Percentiles rank a stretch among this genome's conserved stretches.
phyloP scores from a whole-genome alignment of 2,888 invertebrate genomes.

The Beris chalybata region DNA sequence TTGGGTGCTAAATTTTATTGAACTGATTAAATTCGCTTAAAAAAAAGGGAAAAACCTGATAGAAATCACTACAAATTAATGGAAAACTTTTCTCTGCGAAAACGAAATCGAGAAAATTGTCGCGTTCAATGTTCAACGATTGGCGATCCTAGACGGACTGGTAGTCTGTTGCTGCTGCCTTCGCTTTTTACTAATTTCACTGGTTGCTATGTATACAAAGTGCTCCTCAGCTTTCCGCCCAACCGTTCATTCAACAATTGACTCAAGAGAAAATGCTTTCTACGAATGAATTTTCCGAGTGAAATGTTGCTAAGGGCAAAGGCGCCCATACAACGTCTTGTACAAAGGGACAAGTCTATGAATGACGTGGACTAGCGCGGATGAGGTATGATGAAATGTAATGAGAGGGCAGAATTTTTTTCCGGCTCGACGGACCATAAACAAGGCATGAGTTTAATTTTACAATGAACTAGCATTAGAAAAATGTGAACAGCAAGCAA shows the following conservation, averaged over 20 bases:
- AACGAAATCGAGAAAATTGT: slow-evolving; percentile 15
- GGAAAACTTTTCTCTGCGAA: slow-evolving; percentile 3
- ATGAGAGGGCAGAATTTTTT: no score
- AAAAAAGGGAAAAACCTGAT: no score
- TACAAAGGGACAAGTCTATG: no score
- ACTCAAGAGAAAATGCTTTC: slow-evolving; percentile 12
- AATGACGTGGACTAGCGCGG: no score
- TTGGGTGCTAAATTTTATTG: no score
- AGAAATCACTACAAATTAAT: no score
- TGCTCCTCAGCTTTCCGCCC: slow-evolving; percentile 6
- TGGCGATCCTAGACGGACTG: slow-evolving; percentile 30
- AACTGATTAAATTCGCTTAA: no score
- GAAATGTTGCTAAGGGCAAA: slow-evolving; percentile 8
- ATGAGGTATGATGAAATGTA: no score
- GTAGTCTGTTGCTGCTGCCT: slow-evolving; percentile 30
- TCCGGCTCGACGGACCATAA: no score
- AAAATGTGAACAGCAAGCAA: no score
- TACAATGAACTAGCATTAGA: no score
- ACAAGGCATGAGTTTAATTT: no score
- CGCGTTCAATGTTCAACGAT: slow-evolving; percentile 12
- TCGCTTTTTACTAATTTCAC: slow-evolving; percentile 30
- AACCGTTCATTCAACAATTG: slow-evolving; percentile 2
- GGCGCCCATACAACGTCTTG: background rate
- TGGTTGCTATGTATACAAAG: slow-evolving; percentile 31
- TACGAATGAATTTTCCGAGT: slow-evolving; percentile 1